Conservation (phyloP, 2,797 vertebrate genomes). For the Manis pentadactyla region DNA sequence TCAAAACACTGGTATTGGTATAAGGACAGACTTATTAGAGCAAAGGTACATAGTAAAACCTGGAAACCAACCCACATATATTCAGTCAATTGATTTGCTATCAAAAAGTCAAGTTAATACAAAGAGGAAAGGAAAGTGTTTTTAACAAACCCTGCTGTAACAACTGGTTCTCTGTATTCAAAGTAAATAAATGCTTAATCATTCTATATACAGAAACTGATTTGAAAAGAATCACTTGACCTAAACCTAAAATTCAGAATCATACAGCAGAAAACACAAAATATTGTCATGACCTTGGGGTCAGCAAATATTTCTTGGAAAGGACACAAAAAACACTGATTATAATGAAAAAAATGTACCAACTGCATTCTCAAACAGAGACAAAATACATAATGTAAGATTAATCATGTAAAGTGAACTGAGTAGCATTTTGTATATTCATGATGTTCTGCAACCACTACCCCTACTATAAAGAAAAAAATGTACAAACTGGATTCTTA, state of each 20-base stretch:
- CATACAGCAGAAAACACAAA: too few relatives aligned
- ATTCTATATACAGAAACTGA: constrained; percentile 30
- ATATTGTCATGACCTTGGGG: not conserved
- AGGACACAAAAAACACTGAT: not conserved
- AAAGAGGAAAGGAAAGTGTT: not conserved
- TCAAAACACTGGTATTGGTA: not conserved
- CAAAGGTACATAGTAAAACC: constrained; percentile 20
- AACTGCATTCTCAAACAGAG: not conserved
- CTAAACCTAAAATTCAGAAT: too few relatives aligned
- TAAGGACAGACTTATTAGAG: not conserved
- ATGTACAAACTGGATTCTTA: too few relatives aligned
- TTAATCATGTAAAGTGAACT: too few relatives aligned
- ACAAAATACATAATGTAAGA: not conserved
- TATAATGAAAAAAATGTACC: not conserved
- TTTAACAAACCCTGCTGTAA: constrained; percentile 38
- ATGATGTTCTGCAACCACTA: too few relatives aligned
- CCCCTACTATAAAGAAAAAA: too few relatives aligned
- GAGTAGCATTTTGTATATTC: too few relatives aligned
- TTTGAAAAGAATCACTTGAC: constrained; percentile 23
- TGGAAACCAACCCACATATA: not conserved
- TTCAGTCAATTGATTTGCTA: not conserved
- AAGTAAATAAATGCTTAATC: not conserved
- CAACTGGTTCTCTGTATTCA: not conserved
- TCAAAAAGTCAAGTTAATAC: constrained; percentile 30
- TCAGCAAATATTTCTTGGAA: not conserved